Evolutionary conservation across 2,888 invertebrate genomes (phyloP).

Genomic region (Tolmerus cingulatus): DNA sequence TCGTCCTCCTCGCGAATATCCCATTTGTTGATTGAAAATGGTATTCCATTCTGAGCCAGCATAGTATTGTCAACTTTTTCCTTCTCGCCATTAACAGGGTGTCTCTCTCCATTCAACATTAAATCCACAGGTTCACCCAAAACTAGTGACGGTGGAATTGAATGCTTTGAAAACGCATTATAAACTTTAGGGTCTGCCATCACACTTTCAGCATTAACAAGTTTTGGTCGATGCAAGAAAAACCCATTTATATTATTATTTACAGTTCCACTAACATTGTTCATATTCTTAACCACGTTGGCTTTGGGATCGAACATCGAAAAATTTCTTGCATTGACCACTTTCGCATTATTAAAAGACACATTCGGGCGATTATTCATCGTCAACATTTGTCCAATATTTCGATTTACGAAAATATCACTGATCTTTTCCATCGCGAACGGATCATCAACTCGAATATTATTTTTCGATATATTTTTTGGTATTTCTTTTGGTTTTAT

Average conservation of each 20-base stretch:
- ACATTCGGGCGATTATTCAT: constrained; percentile 42
- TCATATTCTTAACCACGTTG: constrained; percentile 14
- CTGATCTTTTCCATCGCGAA: constrained; percentile 49
- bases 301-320: constrained; percentile 47
- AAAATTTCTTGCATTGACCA: constrained; percentile 40
- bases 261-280: constrained; percentile 27
- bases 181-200: constrained; percentile 48
- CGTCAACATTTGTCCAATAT: constrained; percentile 20
- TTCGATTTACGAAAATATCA: constrained; percentile 51
- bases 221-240: constrained; percentile 50
- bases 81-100: constrained; percentile 37
- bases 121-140: constrained; percentile 21
- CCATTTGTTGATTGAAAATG: constrained; percentile 17
- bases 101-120: constrained; percentile 41
- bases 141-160: background rate
- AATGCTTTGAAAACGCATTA: constrained; percentile 50
- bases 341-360: constrained; percentile 45
- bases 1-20: constrained; percentile 66
- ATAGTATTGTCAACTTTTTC: background rate
- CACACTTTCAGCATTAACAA: constrained; percentile 43
- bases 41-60: background rate
- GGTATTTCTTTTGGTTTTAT: constrained; percentile 27
- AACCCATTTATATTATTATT: constrained; percentile 48
- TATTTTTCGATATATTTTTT: constrained; percentile 37
- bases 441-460: constrained; percentile 2